Base-by-base conservation (phyloP, 2,888 invertebrate genomes). In the Cosmia pyralina region DNA sequence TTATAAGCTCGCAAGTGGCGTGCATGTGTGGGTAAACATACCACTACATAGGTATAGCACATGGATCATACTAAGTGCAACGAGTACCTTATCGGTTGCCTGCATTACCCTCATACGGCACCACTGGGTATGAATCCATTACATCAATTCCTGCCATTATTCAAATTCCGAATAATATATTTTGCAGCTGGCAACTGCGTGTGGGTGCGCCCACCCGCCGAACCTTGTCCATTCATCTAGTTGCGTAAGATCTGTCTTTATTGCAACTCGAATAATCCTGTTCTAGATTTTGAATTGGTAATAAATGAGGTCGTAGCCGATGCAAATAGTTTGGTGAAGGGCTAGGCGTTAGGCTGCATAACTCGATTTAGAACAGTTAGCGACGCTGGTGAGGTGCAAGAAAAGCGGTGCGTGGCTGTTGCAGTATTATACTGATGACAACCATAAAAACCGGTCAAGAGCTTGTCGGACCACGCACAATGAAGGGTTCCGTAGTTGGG, bases 161-260 rank as follows among this genome's bases (percentile, higher is more conserved):
- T 85, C 75, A 84, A 87, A 87, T 88, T 88, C 87, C 80, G 83
- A 81, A 82, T 86, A 79, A 83, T 83, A 82, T 81, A 81, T 79
- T 79, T 86, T 84, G 85, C 84, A 88, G 86, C 84, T 85, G 83
- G 85, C 85, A 85, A 81, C 76, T 59, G 17, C 63, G 85, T 85
- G 90, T 90, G 90, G 90, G 89, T 85, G 90, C 88, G 85, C 89
- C 87, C 84, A 88, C 89, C 89, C 46, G 53, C 67, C 62, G 38
- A 81, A 77, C 83, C 81, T 83, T 81, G 83, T 79, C 83, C 69
- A 83, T 79, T 76, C 75, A 79, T 77, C 73, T 84, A 76, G 86
- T 86, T 86, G 81, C 83, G 78, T 84, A 84, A 86, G 75, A 65
- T 50, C 78, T 79, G 76, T 78, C 70, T 85, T 28, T 86, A 86